Base-by-base conservation (phyloP, 2,888 invertebrate species). In the Fissipunctia ypsillon region DNA sequence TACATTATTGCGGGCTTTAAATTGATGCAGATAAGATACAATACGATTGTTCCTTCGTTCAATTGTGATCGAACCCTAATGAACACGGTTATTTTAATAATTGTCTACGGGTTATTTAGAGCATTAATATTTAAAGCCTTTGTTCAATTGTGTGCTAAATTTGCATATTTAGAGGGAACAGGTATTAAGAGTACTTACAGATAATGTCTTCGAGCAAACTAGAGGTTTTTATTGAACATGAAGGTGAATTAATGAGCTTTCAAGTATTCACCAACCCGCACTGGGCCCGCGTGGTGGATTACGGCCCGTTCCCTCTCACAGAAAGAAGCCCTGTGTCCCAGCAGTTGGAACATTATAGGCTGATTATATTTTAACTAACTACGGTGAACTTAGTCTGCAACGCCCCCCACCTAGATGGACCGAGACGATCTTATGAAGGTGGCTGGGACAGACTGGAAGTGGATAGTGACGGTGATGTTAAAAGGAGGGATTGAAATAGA, bases 81-180 rank as follows among this genome's bases (percentile, higher is more conserved):
- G 41, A 57, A 56, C 14, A 57, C 61, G 72, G 72, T 78, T 80
- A 80, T 80, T 76, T 66, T 63, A 76, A 73, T 72, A 69, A 84
- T 76, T 69, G 78, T 85, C 68, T 72, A 60, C 63, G 68, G 65
- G 67, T 64, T 83, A 75, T 83, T 83, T 70, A 54, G 19, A 56
- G 59, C 50, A 68, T 78, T 84, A 70, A 69, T 86, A 67, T 76
- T 73, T 64, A 67, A 73, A 64, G 31, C 63, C 68, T 84, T 76
- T 71, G 81, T 86, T 78, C 69, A 78, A 73, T 76, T 81, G 68
- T 56, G 60, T 57, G 56, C 65, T 59, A 71, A 61, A 86, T 84
- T 86, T 84, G 64, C 78, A 86, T 86, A 76, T 59, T 81, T 48
- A 66, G 38, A 71, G 59, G 50, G n/a, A 54, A 41, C 65, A 70